Base-by-base conservation (phyloP, 2,888 invertebrate genomes). In the Folsomia candida region DNA sequence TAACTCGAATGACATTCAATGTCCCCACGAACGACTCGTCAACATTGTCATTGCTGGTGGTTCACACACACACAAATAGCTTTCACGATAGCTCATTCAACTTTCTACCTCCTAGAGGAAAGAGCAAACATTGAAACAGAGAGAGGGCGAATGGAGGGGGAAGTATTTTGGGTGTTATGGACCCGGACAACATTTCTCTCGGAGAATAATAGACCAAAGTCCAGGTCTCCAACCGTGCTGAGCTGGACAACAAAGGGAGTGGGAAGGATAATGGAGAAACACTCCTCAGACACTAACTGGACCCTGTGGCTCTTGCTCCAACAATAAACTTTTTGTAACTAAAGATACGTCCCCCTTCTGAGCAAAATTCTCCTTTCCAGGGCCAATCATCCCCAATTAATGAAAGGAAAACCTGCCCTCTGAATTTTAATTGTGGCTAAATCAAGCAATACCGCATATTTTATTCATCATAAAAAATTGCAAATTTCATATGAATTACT, bases 291-390 rank as follows among this genome's bases (percentile, higher is more conserved):
- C 37, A 37, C 37, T 51, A 24, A 65, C 54, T 54, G 54, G 65
- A 65, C 54, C 57, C 65, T 65, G 65, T 57, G 65, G 65, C 24
- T 29, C 65, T 27, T 14, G 3, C 54, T 20, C 24, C 3, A 57
- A 65, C 51, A 54, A 54, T 54, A 20, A 47, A 18, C 18, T 47
- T n/a, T n/a, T n/a, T n/a, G n/a, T n/a, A n/a, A n/a, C n/a, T n/a
- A n/a, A n/a, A n/a, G n/a, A n/a, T n/a, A n/a, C n/a, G n/a, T n/a
- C n/a, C n/a, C n/a, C n/a, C n/a, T n/a, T n/a, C n/a, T n/a, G n/a
- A n/a, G n/a, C 37, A 37, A 37, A 37, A 37, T 14, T 37, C 14
- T 4, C 14, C 4, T 37, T 37, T 37, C 37, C 14, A 37, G 37
- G 37, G 14, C 14, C 37, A 37, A 37, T 37, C 37, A 37, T 37